These are phyloP conservation scores for Physeter macrocephalus DNA, from an alignment of 2,113 vertebrate genomes.

Conservation along the genomic window DNA sequence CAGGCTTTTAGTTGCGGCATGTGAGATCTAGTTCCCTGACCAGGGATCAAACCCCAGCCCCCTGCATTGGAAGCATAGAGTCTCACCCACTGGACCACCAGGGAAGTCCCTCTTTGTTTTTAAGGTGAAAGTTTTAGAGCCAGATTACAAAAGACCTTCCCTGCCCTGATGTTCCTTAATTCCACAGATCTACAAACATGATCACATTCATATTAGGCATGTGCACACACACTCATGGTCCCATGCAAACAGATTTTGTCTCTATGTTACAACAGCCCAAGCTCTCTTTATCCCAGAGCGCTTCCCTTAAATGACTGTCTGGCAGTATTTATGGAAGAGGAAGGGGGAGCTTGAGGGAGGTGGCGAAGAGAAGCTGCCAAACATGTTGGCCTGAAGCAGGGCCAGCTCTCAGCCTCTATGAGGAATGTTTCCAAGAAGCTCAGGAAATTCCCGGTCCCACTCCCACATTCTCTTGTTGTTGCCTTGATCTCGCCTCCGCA, in stretches of 20 bases:
- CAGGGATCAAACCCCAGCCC: no score
- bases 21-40: no score
- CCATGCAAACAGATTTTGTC: background rate
- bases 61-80: no score
- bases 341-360: background rate
- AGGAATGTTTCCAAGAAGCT: background rate
- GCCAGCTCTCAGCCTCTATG: background rate
- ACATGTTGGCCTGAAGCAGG: background rate
- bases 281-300: background rate
- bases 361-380: background rate
- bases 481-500: background rate
- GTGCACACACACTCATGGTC: background rate
- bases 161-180: background rate
- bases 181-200: background rate
- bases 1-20: no score
- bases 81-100: no score
- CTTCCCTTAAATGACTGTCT: background rate
- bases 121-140: background rate
- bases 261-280: background rate
- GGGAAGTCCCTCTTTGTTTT: background rate
- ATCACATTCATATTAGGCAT: background rate
- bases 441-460: background rate
- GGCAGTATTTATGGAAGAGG: background rate
- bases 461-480: background rate
- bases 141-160: background rate